Percentiles rank a stretch among this genome's conserved stretches.
Evolutionary conservation across 2,113 vertebrate species (phyloP).

Genomic region (Bothrops jararaca): DNA sequence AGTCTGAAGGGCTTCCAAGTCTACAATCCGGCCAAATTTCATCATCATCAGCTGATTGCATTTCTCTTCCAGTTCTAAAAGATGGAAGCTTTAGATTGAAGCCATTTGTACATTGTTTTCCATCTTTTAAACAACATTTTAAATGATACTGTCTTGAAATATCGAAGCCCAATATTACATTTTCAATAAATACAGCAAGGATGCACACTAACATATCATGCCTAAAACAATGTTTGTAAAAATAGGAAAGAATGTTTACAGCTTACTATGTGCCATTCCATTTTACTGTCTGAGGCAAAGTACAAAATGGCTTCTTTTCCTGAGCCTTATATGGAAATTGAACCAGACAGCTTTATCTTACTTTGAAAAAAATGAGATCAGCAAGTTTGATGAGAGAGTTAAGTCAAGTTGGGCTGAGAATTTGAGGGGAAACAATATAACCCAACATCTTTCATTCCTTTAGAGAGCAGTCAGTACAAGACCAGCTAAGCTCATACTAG

Average conservation of each 20-base stretch:
- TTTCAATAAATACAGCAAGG: neutral
- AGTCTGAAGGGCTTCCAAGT: constrained; percentile 84
- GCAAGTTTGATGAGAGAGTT: neutral
- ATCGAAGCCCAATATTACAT: neutral
- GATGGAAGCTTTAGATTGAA: constrained; percentile 2
- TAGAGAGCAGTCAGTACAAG: neutral
- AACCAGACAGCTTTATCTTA: neutral
- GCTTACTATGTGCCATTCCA: neutral
- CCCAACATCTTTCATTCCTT: neutral
- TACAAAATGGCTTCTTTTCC: neutral
- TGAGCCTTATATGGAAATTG: neutral
- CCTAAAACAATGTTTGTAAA: neutral
- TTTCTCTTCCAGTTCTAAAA: constrained; percentile 75
- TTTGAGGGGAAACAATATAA: neutral
- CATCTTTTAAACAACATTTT: neutral
- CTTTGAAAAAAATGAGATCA: neutral
- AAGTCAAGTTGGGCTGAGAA: neutral
- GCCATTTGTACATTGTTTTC: neutral
- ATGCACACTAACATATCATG: neutral
- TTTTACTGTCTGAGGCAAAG: neutral
- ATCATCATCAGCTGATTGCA: constrained; percentile 80
- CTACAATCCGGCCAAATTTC: constrained; percentile 85
- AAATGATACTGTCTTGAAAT: neutral
- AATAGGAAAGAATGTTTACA: neutral
- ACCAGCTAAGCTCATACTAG: neutral